Evolutionary conservation across 2,113 vertebrate species (phyloP), one percentile per base, ranked within the genome.

Genomic region (Eubucco bourcierii): DNA sequence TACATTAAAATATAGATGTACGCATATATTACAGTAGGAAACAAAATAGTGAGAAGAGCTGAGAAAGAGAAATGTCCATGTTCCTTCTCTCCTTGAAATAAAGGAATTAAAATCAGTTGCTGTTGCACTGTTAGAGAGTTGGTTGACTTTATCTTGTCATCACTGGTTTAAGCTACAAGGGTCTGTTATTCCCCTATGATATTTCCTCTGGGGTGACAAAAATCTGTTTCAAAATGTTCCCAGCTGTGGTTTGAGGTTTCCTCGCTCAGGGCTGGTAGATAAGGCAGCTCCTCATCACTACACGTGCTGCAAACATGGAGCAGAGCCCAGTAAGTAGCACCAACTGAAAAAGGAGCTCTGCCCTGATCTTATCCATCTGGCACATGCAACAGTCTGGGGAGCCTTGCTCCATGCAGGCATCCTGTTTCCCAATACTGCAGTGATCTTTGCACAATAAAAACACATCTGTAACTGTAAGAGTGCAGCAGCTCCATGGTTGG

Each of bases 261-360:
- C 93, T 84, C 31, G 66, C 83, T 87, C 73, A 78, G 88, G 84
- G 78, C 52, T 4, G 63, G 86, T 80, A 97, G 96, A 97, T 95
- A 97, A 97, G 92, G 80, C 8, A 3, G 84, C 82, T 93, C 94
- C 80, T 64, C 16, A 21, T 34, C 58, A 19, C 80, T 77, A 18
- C 67, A 25, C 12, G 39, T 76, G 94, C 95, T 92, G 75, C 61
- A 60, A 64, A 78, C 33, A 67, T 75, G 92, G 82, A 84, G 95
- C 60, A 6, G 85, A 93, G 94, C 77, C 78, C 78, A 72, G 88
- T 33, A 91, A 86, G 91, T 37, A 80, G 52, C 65, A 25, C 90
- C 95, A 96, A 94, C 97, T 1, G 53, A 96, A 97, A 97, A 88
- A 63, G 93, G 87, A 96, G 95, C 95, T 88, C 93, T 71, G 84